Base-by-base conservation (phyloP, 2,888 invertebrate species). In the Amphimallon solstitiale region DNA sequence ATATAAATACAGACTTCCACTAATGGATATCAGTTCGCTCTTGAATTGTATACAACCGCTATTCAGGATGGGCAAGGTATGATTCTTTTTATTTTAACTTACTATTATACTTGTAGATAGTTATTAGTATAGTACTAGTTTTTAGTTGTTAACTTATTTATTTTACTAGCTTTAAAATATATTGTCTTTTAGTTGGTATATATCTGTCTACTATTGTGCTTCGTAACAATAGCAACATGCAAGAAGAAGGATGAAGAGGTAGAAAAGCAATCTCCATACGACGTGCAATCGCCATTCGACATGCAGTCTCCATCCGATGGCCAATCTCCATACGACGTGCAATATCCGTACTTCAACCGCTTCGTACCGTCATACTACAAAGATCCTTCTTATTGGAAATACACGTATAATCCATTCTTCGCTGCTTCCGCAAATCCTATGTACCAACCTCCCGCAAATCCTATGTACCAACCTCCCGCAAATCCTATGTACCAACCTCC, bases 21-120 rank as follows among this genome's bases (percentile, higher is more conserved):
- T 29, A 14, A 6, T 12, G 7, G 7, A 59, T 29, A 29, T 45
- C 43, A 59, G 56, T 43, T 14, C 21, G 43, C 43, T 43, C 29
- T 59, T 23, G 43, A 15, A n/a, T 17, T 19, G 12, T n/a, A n/a
- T n/a, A 3, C 9, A 54, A 3, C 15, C 43, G 15, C 5, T 15
- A 9, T 14, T 14, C 6, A 59, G 15, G 29, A 59, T 59, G 56
- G 23, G 9, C n/a, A 59, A 59, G 56, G 56, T 59, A 59, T 29
- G 9, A n/a, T n/a, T n/a, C n/a, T n/a, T n/a, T n/a, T n/a, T n/a
- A n/a, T n/a, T n/a, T n/a, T n/a, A n/a, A n/a, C n/a, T n/a, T n/a
- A n/a, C n/a, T n/a, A n/a, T n/a, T n/a, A n/a, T n/a, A n/a, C n/a
- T n/a, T n/a, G n/a, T n/a, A n/a, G n/a, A n/a, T n/a, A n/a, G n/a